These are phyloP conservation scores for Latrodectus geometricus DNA, from an alignment of 1,140 invertebrate species.

Conservation along the genomic window DNA sequence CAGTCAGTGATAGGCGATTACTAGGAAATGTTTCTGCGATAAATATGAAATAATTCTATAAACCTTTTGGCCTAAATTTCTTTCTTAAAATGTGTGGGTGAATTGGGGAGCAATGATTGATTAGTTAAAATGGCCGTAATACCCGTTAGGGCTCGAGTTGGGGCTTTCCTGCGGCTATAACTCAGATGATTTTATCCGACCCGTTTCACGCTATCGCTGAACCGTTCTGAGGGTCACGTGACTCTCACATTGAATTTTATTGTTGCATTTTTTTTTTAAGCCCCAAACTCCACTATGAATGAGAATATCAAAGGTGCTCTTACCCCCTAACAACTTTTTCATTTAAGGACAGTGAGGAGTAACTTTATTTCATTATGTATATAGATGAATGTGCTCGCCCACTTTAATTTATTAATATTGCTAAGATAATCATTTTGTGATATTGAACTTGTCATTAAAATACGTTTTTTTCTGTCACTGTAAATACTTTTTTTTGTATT, in stretches of 20 bases:
- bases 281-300: conserved; percentile 1
- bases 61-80: background rate
- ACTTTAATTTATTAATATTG: too few relatives aligned
- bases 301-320: background rate
- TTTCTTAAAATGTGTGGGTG: background rate
- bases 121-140: conserved; percentile 35
- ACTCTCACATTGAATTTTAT: conserved; percentile 9
- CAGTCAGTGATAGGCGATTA: too few relatives aligned
- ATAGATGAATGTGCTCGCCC: too few relatives aligned
- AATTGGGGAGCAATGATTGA: conserved; percentile 33
- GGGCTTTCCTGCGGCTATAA: conserved; percentile 49
- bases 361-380: too few relatives aligned
- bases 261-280: conserved; percentile 16
- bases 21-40: background rate
- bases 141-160: conserved; percentile 37
- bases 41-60: background rate
- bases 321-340: conserved; percentile 45
- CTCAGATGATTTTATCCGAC: conserved; percentile 58
- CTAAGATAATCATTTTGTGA: too few relatives aligned
- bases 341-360: background rate
- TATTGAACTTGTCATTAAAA: too few relatives aligned
- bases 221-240: conserved; percentile 52
- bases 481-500: too few relatives aligned
- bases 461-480: too few relatives aligned
- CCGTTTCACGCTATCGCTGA: conserved; percentile 46